Evolutionary conservation across 2,888 invertebrate species (phyloP), one percentile per base, ranked within the genome.

Genomic region (Acanthopleura granulata): DNA sequence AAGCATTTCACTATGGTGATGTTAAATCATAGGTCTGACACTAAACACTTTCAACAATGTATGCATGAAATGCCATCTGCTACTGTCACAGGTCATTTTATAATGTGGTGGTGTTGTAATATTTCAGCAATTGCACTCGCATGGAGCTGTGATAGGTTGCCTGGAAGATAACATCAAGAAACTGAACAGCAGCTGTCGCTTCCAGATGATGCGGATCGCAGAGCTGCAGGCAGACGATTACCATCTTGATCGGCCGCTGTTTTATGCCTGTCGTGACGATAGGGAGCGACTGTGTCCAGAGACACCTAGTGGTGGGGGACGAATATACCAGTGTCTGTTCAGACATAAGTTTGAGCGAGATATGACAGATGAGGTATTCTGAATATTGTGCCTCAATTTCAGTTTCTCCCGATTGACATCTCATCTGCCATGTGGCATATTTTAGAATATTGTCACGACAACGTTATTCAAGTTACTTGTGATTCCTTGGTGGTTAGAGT

Each of bases 151-250:
- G 11, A 91, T 97, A 62, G 94, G 94, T 79, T 99, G 99, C 88
- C 92, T 99, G 62, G 95, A 95, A 85, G 93, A 93, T 78, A 93
- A 94, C 50, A 84, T 91, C 27, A 82, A 83, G 4, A 83, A 87
- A 74, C 90, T 97, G 49, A 91, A 92, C 11, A 89, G 92, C 0
- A 92, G 92, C 25, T 99, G 98, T 90, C 94, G 93, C 83, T 93
- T 93, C 76, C 95, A 97, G 88, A 94, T 99, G 12, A 92, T 95
- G 78, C 93, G 94, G 72, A 92, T 99, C 11, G 95, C 96, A 6
- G 97, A 97, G 90, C 93, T 98, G 82, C 98, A 98, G 90, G 94
- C 96, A 0, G 95, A 95, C 83, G 95, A 95, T 87, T 94, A 96
- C 74, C 96, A 95, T 89, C 91, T 97, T 76, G 98, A 99, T 89